Conservation (phyloP, 2,113 vertebrate species). For the Epinephelus fuscoguttatus region DNA sequence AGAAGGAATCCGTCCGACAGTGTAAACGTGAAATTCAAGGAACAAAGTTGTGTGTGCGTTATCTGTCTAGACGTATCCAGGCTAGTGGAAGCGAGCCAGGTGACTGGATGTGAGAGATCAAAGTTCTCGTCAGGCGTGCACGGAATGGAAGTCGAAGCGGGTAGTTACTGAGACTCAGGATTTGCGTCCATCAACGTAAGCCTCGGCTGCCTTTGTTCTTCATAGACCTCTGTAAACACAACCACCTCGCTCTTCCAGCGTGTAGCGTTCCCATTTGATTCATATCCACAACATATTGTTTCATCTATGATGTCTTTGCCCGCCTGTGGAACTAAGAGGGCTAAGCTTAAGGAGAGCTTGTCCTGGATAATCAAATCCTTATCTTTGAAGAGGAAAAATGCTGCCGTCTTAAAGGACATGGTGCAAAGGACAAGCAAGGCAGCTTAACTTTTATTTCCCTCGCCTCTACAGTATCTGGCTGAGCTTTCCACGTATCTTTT, state of each 20-base stretch:
- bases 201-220: slow-evolving; percentile 72
- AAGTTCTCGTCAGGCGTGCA: slow-evolving; percentile 68
- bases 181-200: slow-evolving; percentile 83
- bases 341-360: slow-evolving; percentile 59
- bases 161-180: slow-evolving; percentile 80
- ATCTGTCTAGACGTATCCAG: slow-evolving; percentile 69
- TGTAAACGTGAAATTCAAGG: slow-evolving; percentile 51
- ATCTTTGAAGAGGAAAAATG: slow-evolving; percentile 59
- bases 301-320: slow-evolving; percentile 42
- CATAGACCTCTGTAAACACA: slow-evolving; percentile 58
- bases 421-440: slow-evolving; percentile 61
- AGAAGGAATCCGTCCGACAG: slow-evolving; percentile 6
- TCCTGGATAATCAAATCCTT: slow-evolving; percentile 70
- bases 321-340: slow-evolving; percentile 49
- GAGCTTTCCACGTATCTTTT: neutral
- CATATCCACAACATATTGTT: slow-evolving; percentile 63
- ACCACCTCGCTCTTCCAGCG: slow-evolving; percentile 17
- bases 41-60: slow-evolving; percentile 52
- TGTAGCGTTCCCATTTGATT: slow-evolving; percentile 56
- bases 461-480: slow-evolving; percentile 33
- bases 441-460: slow-evolving; percentile 61
- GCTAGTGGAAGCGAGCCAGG: slow-evolving; percentile 61
- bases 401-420: slow-evolving; percentile 51
- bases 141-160: slow-evolving; percentile 53
- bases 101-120: slow-evolving; percentile 74